A percentile compares a stretch with the other conserved stretches of the same genome.
phyloP scores from a whole-genome alignment of 2,113 vertebrate species.

The Gallinago media region DNA sequence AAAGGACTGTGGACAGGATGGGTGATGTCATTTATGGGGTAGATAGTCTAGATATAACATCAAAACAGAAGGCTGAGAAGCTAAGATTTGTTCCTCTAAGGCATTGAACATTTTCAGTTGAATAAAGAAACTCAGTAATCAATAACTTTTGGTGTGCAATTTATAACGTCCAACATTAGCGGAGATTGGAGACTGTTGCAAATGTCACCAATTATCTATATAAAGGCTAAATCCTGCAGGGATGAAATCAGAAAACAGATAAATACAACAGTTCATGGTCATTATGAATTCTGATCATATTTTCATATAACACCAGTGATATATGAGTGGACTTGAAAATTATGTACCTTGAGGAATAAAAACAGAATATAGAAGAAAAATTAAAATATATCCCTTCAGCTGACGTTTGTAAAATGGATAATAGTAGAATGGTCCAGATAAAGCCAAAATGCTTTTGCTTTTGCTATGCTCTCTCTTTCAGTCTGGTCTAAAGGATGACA shows the following conservation, averaged over 20 bases:
- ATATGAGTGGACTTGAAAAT: constrained; percentile 16
- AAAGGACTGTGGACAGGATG: neutral
- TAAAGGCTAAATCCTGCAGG: constrained; percentile 26
- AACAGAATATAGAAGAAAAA: neutral
- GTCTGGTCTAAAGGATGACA: neutral
- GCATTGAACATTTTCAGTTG: neutral
- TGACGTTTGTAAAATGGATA: neutral
- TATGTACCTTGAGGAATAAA: neutral
- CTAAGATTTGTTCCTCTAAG: neutral
- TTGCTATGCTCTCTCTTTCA: neutral
- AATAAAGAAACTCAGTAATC: neutral
- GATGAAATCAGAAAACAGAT: constrained; percentile 28
- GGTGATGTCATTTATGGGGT: neutral
- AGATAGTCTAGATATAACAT: neutral
- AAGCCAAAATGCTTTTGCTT: neutral
- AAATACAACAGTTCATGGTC: neutral
- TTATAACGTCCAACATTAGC: constrained; percentile 43
- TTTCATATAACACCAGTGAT: neutral
- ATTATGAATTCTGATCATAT: constrained; percentile 12
- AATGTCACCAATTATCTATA: constrained; percentile 56
- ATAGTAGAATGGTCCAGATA: neutral
- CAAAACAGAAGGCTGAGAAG: neutral
- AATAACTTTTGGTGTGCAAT: neutral
- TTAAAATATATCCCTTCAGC: neutral
- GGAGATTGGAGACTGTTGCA: constrained; percentile 39